Percentiles rank a stretch among this genome's conserved stretches.
Conservation (phyloP, 2,888 invertebrate genomes). For the Serripes groenlandicus region DNA sequence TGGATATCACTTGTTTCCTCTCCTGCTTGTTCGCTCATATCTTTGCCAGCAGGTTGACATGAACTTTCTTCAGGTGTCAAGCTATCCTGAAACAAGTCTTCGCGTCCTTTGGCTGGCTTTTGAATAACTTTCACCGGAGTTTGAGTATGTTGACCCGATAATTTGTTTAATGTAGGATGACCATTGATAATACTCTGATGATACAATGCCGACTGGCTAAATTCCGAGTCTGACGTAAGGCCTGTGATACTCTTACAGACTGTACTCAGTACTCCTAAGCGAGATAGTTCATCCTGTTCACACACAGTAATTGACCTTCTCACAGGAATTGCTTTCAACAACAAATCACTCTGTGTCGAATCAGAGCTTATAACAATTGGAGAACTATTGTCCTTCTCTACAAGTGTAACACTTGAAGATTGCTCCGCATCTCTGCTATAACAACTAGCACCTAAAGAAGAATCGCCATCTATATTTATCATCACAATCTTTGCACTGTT, state of each 20-base stretch:
- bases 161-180: not conserved
- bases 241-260: not conserved
- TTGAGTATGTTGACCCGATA: not conserved
- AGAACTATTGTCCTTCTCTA: not conserved
- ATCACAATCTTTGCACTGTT: too few relatives aligned
- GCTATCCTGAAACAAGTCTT: conserved; percentile 9
- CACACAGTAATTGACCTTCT: not conserved
- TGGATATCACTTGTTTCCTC: not conserved
- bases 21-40: not conserved
- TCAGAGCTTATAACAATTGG: not conserved
- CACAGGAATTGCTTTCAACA: not conserved
- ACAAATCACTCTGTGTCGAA: not conserved
- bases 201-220: conserved; percentile 14
- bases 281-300: conserved; percentile 1
- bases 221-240: not conserved
- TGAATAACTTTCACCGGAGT: not conserved
- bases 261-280: not conserved
- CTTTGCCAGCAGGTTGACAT: not conserved
- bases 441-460: too few relatives aligned
- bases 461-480: not conserved
- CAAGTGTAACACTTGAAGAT: not conserved
- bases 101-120: not conserved
- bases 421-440: not conserved
- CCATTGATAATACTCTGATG: not conserved
- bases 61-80: not conserved